phyloP scores from a whole-genome alignment of 2,113 vertebrate species.

The Paraplagusia blochii region DNA sequence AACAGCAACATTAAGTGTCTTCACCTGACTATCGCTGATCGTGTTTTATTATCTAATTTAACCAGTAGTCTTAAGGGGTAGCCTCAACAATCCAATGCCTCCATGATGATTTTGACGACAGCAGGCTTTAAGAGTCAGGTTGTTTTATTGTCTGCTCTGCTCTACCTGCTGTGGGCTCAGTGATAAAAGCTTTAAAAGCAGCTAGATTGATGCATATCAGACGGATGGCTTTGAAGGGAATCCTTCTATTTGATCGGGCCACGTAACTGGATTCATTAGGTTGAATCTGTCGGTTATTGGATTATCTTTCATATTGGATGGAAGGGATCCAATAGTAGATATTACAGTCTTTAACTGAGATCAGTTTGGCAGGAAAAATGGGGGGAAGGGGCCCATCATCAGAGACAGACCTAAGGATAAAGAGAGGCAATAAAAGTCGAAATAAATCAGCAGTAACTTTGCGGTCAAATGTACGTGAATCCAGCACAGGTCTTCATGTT shows the following conservation, averaged over 20 bases:
- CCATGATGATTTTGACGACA: no score
- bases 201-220: constrained; percentile 45
- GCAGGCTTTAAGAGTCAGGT: constrained; percentile 2
- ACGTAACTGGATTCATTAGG: constrained; percentile 63
- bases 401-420: neutral
- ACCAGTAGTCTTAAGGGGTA: no score
- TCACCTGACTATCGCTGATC: no score
- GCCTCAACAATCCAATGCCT: no score
- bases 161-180: constrained; percentile 19
- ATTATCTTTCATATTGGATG: constrained; percentile 63
- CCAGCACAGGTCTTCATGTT: no score
- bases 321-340: constrained; percentile 61
- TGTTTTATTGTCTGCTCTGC: constrained; percentile 4
- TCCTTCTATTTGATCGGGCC: constrained; percentile 58
- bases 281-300: constrained; percentile 56
- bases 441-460: neutral
- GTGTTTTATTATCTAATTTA: no score
- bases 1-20: no score
- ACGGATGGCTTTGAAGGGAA: constrained; percentile 51
- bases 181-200: constrained; percentile 53
- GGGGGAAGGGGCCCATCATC: neutral
- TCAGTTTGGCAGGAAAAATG: constrained; percentile 32
- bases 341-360: constrained; percentile 47
- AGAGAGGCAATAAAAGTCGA: neutral
- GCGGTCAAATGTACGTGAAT: neutral